Evolutionary conservation across 2,797 vertebrate species (phyloP), one percentile per base, ranked within the genome.

Genomic region (Hirundo rustica): DNA sequence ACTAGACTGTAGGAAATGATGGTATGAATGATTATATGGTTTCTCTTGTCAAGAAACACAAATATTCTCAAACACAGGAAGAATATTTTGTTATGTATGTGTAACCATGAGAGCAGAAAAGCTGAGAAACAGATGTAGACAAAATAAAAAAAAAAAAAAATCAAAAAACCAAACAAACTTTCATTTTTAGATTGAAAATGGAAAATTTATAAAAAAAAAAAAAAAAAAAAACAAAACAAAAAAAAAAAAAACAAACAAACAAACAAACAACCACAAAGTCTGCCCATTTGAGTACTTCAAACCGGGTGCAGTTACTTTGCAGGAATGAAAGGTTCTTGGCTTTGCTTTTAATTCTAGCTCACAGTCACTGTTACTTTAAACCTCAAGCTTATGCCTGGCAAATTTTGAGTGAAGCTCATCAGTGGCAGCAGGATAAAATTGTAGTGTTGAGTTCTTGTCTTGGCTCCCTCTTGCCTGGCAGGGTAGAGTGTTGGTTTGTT

Each of bases 381-480:
- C 54, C 75, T 76, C 40, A 76, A 83, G 58, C 65, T 89, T 88
- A 38, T 60, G 76, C 87, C 72, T 94, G 70, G 71, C 60, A 93
- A 92, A 83, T 66, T 88, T 45, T 57, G 79, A 71, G 51, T 83
- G 86, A 77, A 92, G 58, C 92, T 95, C 40, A 1, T 74, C 80
- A 61, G 80, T 80, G 65, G 75, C 92, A 95, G 92, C 72, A 94
- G 81, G 50, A 89, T 72, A 58, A 85, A 94, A 79, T 20, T 74
- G 32, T 26, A 64, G 64, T 15, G 68, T 80, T 44, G 65, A 85
- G 34, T 75, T 92, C 65, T 88, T 81, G 32, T 94, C 88, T 96
- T 95, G 95, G 79, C 89, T 94, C 55, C 86, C 82, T 89, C 61
- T 92, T 94, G 71, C 64, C 81, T 95, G 96, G 91, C 95, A 96